A percentile compares a stretch with the other conserved stretches of the same genome.
phyloP scores from a whole-genome alignment of 2,888 invertebrate genomes.

The Athalia cordata region DNA sequence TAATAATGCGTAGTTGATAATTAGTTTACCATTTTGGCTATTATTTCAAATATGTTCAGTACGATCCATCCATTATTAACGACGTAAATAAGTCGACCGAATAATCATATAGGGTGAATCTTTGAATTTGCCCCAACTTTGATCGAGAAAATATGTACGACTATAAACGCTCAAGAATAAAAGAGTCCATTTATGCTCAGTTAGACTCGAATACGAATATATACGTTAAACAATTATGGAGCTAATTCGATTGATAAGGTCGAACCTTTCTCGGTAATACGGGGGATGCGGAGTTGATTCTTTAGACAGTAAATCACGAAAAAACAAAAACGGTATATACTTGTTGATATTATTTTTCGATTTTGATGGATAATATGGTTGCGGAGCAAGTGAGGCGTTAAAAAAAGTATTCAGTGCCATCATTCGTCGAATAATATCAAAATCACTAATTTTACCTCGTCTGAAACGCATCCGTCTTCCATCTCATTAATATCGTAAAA shows the following conservation, averaged over 20 bases:
- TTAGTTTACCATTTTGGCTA: slow-evolving; percentile 8
- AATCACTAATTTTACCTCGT: not conserved
- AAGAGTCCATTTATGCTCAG: slow-evolving; percentile 33
- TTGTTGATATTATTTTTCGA: not conserved
- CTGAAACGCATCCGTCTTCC: slow-evolving; percentile 9
- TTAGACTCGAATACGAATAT: slow-evolving; percentile 2
- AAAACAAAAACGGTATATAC: no score
- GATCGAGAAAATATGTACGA: slow-evolving; percentile 19
- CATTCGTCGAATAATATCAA: not conserved
- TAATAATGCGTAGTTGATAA: not conserved
- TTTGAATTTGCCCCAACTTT: slow-evolving; percentile 10
- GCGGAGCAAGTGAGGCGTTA: not conserved
- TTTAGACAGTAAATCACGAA: no score
- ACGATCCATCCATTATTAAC: slow-evolving; percentile 39
- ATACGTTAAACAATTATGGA: not conserved
- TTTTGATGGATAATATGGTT: not conserved
- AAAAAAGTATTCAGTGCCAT: not conserved
- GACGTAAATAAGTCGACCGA: not conserved
- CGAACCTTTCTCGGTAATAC: no score
- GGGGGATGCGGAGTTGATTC: no score
- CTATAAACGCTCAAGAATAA: slow-evolving; percentile 29
- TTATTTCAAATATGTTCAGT: slow-evolving; percentile 33
- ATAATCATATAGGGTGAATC: not conserved
- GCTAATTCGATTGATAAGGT: no score
- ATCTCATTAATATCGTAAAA: not conserved